Conservation (phyloP, 2,113 vertebrate species). For the Pteropus alecto region DNA sequence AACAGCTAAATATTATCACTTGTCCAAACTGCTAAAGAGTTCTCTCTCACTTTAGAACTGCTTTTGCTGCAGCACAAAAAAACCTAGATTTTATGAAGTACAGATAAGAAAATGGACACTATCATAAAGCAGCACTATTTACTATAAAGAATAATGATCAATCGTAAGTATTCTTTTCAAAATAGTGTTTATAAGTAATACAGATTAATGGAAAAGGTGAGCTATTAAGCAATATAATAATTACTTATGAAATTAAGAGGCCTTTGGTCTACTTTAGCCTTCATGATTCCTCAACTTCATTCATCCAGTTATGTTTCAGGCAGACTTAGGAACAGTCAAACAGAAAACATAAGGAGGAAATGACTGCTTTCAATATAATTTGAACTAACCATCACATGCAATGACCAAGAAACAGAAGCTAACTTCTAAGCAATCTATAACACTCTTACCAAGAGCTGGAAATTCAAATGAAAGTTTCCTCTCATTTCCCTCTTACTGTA, state of each 20-base stretch:
- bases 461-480: conserved; percentile 26
- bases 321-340: not conserved
- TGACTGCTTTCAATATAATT: not conserved
- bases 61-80: not conserved
- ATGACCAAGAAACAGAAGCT: conserved; percentile 20
- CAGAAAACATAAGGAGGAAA: not conserved
- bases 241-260: conserved; percentile 20
- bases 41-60: conserved; percentile 24
- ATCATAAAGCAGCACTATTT: not conserved
- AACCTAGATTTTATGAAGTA: not conserved
- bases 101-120: not conserved
- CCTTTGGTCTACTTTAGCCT: not conserved
- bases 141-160: conserved; percentile 4
- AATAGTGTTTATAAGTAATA: not conserved
- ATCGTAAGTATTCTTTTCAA: conserved; percentile 8
- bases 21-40: conserved; percentile 9
- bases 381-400: not conserved
- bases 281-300: not conserved
- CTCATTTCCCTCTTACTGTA: conserved; percentile 19
- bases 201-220: not conserved
- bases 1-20: not conserved
- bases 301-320: not conserved
- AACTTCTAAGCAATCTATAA: not conserved
- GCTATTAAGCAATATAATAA: not conserved
- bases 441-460: not conserved